Conservation (phyloP, 2,888 invertebrate species). For the Steinernema scapterisci region DNA sequence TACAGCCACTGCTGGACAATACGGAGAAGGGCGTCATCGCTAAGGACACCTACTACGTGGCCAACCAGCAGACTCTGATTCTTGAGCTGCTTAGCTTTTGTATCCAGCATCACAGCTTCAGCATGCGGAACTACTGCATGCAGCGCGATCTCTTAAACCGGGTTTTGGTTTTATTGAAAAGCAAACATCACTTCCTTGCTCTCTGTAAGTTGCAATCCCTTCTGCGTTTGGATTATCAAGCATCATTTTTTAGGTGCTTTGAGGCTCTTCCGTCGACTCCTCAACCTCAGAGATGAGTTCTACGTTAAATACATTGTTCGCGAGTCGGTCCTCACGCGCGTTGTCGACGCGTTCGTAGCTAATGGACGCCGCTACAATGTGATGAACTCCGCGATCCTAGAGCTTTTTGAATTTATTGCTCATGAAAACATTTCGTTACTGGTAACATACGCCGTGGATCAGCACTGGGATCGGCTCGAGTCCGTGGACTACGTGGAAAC, state of each 20-base stretch:
- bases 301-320: conserved; percentile 94
- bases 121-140: conserved; percentile 95
- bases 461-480: conserved; percentile 91
- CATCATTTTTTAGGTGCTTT: conserved; percentile 77
- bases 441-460: conserved; percentile 87
- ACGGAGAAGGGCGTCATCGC: conserved; percentile 71
- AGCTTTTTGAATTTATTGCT: conserved; percentile 82
- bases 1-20: conserved; percentile 92
- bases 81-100: conserved; percentile 95
- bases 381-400: conserved; percentile 95
- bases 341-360: conserved; percentile 91
- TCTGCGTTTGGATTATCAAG: not conserved
- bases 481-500: conserved; percentile 97
- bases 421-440: conserved; percentile 72
- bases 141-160: conserved; percentile 93
- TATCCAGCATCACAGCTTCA: conserved; percentile 87
- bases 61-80: conserved; percentile 90
- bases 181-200: conserved; percentile 78
- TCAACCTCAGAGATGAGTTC: conserved; percentile 96
- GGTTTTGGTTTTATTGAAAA: conserved; percentile 77
- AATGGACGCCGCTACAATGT: conserved; percentile 98
- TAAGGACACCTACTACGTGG: conserved; percentile 85
- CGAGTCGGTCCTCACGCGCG: conserved; percentile 90
- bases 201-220: conserved; percentile 75
- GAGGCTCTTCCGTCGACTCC: conserved; percentile 93